These are phyloP conservation scores for Spea multiplicata DNA, from an alignment of 2,113 vertebrate species.

Conservation along the genomic window DNA sequence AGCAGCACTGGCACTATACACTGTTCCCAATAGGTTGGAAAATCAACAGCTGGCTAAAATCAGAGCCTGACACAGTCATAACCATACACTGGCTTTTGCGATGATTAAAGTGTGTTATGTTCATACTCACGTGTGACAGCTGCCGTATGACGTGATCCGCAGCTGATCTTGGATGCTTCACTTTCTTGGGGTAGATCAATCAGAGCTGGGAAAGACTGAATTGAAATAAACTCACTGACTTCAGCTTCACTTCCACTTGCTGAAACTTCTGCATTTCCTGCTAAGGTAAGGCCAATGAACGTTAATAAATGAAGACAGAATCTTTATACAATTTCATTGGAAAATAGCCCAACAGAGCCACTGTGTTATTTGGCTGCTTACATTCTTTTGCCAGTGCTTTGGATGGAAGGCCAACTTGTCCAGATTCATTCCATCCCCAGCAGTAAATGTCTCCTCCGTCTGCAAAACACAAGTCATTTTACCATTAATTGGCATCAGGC, in stretches of 20 bases:
- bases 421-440: slow-evolving; percentile 96
- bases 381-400: slow-evolving; percentile 55
- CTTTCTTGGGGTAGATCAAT: slow-evolving; percentile 74
- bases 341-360: neutral
- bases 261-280: neutral
- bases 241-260: neutral
- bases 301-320: neutral
- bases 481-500: no score
- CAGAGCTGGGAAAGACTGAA: slow-evolving; percentile 88
- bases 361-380: neutral
- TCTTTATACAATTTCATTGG: neutral
- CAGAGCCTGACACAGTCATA: no score
- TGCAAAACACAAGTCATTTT: slow-evolving; percentile 47
- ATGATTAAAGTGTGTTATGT: neutral
- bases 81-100: no score
- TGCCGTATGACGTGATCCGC: slow-evolving; percentile 88
- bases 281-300: neutral
- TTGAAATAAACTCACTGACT: slow-evolving; percentile 71
- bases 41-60: no score
- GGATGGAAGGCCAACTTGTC: slow-evolving; percentile 86
- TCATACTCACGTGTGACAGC: slow-evolving; percentile 76
- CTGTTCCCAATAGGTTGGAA: no score
- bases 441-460: slow-evolving; percentile 83
- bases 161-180: slow-evolving; percentile 74
- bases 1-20: no score